Conservation (phyloP, 2,113 vertebrate species). For the Microcebus murinus region DNA sequence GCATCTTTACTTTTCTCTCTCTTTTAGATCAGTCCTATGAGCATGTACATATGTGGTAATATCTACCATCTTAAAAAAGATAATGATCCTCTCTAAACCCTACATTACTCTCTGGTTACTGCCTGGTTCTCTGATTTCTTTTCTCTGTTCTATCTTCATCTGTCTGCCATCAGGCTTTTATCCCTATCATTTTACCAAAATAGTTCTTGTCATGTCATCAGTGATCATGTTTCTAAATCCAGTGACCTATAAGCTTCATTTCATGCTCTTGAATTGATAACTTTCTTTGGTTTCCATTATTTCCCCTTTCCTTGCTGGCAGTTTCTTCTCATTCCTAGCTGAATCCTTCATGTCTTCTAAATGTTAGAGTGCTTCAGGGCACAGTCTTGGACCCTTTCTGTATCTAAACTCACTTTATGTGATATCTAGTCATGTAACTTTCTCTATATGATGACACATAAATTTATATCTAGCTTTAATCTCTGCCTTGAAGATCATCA, state of each 20-base stretch:
- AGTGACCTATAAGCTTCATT: neutral
- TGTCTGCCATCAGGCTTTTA: neutral
- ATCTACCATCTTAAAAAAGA: neutral
- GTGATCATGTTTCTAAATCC: neutral
- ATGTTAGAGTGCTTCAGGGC: neutral
- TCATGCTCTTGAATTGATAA: neutral
- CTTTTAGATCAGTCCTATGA: neutral
- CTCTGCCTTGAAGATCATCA: neutral
- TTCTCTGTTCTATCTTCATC: neutral
- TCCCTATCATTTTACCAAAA: neutral
- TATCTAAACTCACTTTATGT: neutral
- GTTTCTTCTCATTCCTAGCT: neutral
- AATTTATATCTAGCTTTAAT: neutral
- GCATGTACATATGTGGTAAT: neutral
- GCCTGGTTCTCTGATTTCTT: neutral
- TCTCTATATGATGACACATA: fast-evolving
- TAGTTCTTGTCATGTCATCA: neutral
- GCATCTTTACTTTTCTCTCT: no score
- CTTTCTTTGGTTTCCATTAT: neutral
- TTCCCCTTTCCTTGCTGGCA: neutral
- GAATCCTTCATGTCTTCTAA: neutral
- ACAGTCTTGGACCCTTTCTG: neutral
- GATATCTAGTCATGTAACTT: neutral
- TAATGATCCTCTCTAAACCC: neutral
- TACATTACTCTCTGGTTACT: neutral